phyloP scores from a whole-genome alignment of 2,113 vertebrate genomes.

The Corydoras sp. region DNA sequence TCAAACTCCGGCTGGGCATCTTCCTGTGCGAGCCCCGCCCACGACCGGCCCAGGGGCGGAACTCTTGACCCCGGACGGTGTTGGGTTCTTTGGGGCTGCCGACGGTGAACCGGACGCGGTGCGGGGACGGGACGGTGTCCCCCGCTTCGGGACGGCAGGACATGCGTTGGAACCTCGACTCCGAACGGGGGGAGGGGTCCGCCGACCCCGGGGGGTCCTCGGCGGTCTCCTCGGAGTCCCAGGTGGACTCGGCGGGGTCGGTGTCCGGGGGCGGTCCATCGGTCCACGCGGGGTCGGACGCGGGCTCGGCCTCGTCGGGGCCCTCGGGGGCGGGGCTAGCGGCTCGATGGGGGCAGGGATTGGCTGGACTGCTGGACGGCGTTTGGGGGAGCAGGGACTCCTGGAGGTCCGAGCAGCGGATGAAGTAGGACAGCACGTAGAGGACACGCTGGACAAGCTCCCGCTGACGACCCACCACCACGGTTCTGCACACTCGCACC shows the following conservation, averaged over 20 bases:
- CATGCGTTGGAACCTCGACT: slow-evolving; percentile 16
- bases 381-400: slow-evolving; percentile 63
- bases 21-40: slow-evolving; percentile 39
- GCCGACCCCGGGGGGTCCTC: background rate
- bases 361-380: slow-evolving; percentile 48
- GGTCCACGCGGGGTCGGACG: too few relatives aligned
- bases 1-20: slow-evolving; percentile 54
- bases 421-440: slow-evolving; percentile 81
- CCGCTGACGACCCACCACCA: slow-evolving; percentile 76
- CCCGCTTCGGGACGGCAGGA: slow-evolving; percentile 2
- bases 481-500: slow-evolving; percentile 74
- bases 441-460: slow-evolving; percentile 80
- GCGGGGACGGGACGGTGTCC: slow-evolving; percentile 52
- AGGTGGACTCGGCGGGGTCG: background rate
- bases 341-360: slow-evolving; percentile 4
- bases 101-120: slow-evolving; percentile 74
- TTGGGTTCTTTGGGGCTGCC: slow-evolving; percentile 66
- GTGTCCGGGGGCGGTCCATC: too few relatives aligned
- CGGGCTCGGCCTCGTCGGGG: background rate
- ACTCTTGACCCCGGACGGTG: slow-evolving; percentile 47
- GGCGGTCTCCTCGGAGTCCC: slow-evolving; percentile 29
- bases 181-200: slow-evolving; percentile 38
- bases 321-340: slow-evolving; percentile 36
- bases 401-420: slow-evolving; percentile 83
- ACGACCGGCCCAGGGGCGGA: background rate